Base-by-base conservation (phyloP, 2,113 vertebrate species). In the Manacus vitellinus region DNA sequence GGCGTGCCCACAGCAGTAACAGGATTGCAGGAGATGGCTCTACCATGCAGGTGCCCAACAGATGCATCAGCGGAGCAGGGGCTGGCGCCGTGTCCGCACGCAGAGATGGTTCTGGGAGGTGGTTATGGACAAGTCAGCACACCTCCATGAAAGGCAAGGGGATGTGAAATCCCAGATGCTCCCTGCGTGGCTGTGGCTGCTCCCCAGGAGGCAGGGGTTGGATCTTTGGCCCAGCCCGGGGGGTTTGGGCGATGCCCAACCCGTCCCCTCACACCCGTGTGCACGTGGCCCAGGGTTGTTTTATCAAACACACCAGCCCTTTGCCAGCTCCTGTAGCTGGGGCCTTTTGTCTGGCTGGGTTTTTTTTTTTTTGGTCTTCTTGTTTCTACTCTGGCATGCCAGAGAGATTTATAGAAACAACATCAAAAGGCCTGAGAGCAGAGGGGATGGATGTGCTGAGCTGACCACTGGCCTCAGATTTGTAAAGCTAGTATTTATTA, bases 401-500 rank as follows among this genome's bases (percentile, higher is more conserved):
- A 55, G 83, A 68, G 86, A 88, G 75, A 95, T 89, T 92, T 81
- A 94, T 24, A 89, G 92, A 54, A 92, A 46, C 65, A 92, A 85
- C 89, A 81, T 87, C 87, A 74, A 93, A 92, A 80, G 84, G 59
- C 37, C 58, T 66, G 80, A 49, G 87, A 92, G 73, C 1, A 1
- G 9, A 56, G 39, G 68, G 87, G 73, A 62, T 21, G 61, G 25
- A 62, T 37, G 76, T 39, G 73, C 86, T 89, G 18, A 88, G 77
- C 72, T 59, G 91, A 63, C 74, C 91, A 8, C n/a, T 9, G 13
- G 58, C 46, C 86, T 76, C 0, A 1, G 79, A 24, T 70, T 55
- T 67, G 65, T 24, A 76, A 77, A 20, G 68, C 80, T 59, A 65
- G 43, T 49, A 65, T 87, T 96, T 92, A 78, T 91, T 54, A 68